Conservation (phyloP, 2,888 invertebrate genomes). For the Apamea sordens region DNA sequence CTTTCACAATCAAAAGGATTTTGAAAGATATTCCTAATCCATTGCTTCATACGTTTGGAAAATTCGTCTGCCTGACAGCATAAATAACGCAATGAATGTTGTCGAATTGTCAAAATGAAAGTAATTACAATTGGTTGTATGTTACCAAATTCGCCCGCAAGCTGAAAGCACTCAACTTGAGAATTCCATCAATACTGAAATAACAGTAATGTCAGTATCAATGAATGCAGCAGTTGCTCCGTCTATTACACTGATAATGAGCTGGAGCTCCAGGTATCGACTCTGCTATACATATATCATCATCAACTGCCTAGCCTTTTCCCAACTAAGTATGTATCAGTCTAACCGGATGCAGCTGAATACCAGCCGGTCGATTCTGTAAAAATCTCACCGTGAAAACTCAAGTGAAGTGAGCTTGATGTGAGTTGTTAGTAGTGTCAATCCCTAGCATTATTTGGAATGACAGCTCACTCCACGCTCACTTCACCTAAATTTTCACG, state of each 20-base stretch:
- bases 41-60: neutral
- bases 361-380: too few relatives aligned
- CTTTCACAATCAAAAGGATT: too few relatives aligned
- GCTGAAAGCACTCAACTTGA: neutral
- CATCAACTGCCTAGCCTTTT: too few relatives aligned
- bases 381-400: too few relatives aligned
- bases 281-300: neutral
- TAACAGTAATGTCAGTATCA: neutral
- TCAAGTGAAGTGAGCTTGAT: too few relatives aligned
- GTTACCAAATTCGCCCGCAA: neutral
- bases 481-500: too few relatives aligned
- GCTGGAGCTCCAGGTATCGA: neutral
- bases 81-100: neutral
- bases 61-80: neutral
- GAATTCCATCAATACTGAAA: neutral
- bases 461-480: too few relatives aligned
- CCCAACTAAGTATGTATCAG: too few relatives aligned
- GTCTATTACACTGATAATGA: neutral
- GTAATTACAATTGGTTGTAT: neutral
- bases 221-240: neutral
- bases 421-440: too few relatives aligned
- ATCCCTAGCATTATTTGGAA: too few relatives aligned
- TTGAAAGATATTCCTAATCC: neutral
- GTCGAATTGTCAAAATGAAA: neutral
- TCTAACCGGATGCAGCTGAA: too few relatives aligned